These are phyloP conservation scores for Tympanoctomys barrerae DNA, from an alignment of 2,797 vertebrate genomes.

Conservation along the genomic window DNA sequence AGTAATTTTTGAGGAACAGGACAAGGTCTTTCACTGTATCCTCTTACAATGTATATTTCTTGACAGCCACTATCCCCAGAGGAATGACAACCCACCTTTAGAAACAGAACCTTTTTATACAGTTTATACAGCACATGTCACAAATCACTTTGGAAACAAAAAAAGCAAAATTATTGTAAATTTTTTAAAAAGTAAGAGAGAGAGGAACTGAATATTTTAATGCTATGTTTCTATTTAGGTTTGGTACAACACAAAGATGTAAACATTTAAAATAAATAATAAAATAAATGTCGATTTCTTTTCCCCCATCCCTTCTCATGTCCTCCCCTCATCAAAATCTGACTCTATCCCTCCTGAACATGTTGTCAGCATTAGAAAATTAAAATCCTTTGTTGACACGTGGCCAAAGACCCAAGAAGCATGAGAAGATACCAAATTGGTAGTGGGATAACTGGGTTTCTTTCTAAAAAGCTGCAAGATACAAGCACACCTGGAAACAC, in stretches of 20 bases:
- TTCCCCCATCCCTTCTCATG: conserved; percentile 83
- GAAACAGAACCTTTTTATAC: conserved; percentile 86
- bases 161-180: conserved; percentile 78
- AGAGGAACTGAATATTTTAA: conserved; percentile 85
- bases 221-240: conserved; percentile 89
- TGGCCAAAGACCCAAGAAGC: conserved; percentile 77
- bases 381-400: conserved; percentile 75
- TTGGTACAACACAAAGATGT: conserved; percentile 88
- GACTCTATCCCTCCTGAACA: conserved; percentile 82
- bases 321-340: conserved; percentile 76
- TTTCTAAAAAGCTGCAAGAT: conserved; percentile 52
- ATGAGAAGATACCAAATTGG: conserved; percentile 81
- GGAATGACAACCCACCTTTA: conserved; percentile 87
- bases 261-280: conserved; percentile 93
- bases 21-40: conserved; percentile 80
- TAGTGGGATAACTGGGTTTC: conserved; percentile 73
- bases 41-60: conserved; percentile 81
- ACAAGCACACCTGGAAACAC: conserved; percentile 29
- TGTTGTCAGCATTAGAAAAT: conserved; percentile 52
- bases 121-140: conserved; percentile 88
- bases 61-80: conserved; percentile 85
- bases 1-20: conserved; percentile 84
- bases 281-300: conserved; percentile 87
- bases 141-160: conserved; percentile 80
- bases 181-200: not conserved